Percentiles rank a stretch among this genome's conserved stretches.
These are phyloP conservation scores for Cyprichromis sp. DNA, from an alignment of 2,113 vertebrate genomes.

Conservation along the genomic window DNA sequence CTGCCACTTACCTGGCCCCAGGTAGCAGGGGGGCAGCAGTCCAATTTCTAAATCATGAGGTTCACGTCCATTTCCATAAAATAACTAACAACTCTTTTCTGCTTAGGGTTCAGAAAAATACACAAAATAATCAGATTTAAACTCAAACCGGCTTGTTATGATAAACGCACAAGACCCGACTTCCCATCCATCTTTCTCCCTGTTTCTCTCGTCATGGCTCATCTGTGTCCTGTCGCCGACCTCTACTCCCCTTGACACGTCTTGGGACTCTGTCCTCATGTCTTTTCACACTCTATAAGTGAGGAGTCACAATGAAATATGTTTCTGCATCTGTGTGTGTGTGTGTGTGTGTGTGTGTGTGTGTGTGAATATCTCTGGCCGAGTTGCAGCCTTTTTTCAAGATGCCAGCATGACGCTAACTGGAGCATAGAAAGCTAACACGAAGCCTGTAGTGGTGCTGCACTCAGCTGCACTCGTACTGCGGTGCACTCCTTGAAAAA, in stretches of 20 bases:
- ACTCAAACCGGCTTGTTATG: not conserved
- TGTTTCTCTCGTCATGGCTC: slow-evolving; percentile 3
- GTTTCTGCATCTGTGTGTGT: not conserved
- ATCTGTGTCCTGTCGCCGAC: slow-evolving; percentile 20
- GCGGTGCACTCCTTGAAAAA: not conserved
- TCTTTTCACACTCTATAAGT: slow-evolving; percentile 17
- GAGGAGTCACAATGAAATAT: slow-evolving; percentile 26
- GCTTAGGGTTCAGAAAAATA: not conserved
- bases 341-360: not conserved
- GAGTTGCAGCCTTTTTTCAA: not conserved
- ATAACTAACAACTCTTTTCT: not conserved
- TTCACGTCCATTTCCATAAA: not conserved
- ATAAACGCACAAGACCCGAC: slow-evolving; percentile 12
- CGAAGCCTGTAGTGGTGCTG: not conserved
- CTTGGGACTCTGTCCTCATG: not conserved
- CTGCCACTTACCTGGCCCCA: not conserved
- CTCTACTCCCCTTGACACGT: slow-evolving; percentile 33
- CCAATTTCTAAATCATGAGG: not conserved
- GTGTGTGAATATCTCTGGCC: not conserved
- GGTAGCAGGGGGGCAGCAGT: not conserved
- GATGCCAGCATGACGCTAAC: not conserved
- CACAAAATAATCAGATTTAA: not conserved
- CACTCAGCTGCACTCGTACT: not conserved
- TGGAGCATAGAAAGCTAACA: not conserved
- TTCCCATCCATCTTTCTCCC: slow-evolving; percentile 37